phyloP scores from a whole-genome alignment of 92 coral and sea anemone genomes.

The Epizoanthus scotinus region DNA sequence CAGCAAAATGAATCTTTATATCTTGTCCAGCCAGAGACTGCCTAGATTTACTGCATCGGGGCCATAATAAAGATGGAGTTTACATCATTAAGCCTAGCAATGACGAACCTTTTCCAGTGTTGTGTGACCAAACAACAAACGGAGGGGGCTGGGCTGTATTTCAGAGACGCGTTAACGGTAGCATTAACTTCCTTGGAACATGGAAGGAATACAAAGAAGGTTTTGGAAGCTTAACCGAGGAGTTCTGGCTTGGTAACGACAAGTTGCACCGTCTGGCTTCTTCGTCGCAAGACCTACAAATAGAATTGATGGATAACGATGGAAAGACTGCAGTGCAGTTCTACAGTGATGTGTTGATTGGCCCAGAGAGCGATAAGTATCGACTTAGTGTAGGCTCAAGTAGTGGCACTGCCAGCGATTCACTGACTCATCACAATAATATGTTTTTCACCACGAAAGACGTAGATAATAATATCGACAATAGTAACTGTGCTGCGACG shows the following conservation, averaged over 20 bases:
- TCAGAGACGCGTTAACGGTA: conserved; percentile 25
- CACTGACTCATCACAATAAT: neutral
- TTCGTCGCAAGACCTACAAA: conserved; percentile 1
- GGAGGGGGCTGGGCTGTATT: conserved; percentile 33
- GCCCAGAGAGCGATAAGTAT: conserved; percentile 5
- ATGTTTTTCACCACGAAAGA: neutral
- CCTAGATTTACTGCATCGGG: neutral
- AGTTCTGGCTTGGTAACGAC: conserved; percentile 38
- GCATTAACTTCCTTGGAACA: neutral
- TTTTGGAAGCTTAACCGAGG: conserved; percentile 13
- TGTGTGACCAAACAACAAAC: conserved; percentile 14
- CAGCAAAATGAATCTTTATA: too few relatives aligned
- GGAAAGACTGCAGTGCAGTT: conserved; percentile 5
- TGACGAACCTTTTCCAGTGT: neutral
- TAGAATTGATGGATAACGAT: conserved; percentile 1
- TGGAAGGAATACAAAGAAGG: conserved; percentile 20
- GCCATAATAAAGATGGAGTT: neutral
- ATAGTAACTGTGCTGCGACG: neutral
- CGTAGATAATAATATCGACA: neutral
- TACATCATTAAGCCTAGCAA: conserved; percentile 19
- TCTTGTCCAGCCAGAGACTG: too few relatives aligned
- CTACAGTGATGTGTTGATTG: conserved; percentile 1
- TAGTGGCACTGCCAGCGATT: neutral
- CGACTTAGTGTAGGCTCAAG: neutral
- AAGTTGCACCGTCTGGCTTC: conserved; percentile 1